These are phyloP conservation scores for Marmota flaviventris DNA, from an alignment of 2,113 vertebrate species.

Conservation along the genomic window DNA sequence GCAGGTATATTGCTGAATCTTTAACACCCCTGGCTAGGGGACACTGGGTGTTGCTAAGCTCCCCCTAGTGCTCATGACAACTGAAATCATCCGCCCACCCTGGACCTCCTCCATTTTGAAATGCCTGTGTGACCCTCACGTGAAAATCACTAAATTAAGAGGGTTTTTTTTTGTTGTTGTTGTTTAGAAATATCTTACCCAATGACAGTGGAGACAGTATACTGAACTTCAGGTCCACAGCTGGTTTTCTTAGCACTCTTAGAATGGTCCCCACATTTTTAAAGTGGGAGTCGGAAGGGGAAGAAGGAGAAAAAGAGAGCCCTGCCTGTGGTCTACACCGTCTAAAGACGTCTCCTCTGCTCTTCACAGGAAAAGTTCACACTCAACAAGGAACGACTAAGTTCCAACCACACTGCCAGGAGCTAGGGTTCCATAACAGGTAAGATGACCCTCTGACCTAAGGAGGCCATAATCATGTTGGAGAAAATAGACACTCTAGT, in stretches of 20 bases:
- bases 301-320: background rate
- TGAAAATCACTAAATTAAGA: background rate
- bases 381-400: background rate
- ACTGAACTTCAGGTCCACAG: accelerated
- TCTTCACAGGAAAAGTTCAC: background rate
- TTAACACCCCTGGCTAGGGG: background rate
- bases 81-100: background rate
- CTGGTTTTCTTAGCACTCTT: background rate
- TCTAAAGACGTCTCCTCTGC: background rate
- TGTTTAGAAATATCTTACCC: background rate
- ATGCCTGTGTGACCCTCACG: background rate
- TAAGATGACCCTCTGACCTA: background rate
- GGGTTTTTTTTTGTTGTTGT: background rate
- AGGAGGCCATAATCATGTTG: accelerated
- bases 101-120: background rate
- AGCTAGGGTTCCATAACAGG: accelerated
- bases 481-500: background rate
- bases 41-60: accelerated
- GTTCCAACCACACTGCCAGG: background rate
- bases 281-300: background rate
- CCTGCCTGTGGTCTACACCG: background rate
- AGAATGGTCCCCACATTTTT: background rate
- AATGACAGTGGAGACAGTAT: background rate
- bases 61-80: background rate
- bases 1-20: too few relatives aligned